Base-by-base conservation (phyloP, 2,888 invertebrate species). In the Meghimatium bilineatum region DNA sequence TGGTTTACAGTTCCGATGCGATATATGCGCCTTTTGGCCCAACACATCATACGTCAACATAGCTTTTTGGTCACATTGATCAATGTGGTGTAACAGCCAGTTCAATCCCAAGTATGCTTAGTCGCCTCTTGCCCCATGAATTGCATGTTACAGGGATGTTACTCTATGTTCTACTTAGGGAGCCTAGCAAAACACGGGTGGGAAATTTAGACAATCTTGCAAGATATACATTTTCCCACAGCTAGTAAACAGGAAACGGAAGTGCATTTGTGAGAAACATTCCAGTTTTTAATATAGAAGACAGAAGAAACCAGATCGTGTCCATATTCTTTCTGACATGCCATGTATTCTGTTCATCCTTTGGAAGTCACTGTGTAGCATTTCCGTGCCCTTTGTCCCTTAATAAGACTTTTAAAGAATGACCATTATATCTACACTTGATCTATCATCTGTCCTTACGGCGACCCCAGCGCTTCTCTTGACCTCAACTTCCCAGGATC, bases 401-500 rank as follows among this genome's bases (percentile, higher is more conserved):
- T 76, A 82, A 82, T 75, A 75, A 82, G 75, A 66, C 75, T 72
- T 75, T 49, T 66, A 17, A 29, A 67, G 60, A 72, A 60, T 60
- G 80, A 72, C 29, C 80, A 34, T 80, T 67, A 52, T 72, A 83
- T 83, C 83, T 83, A 79, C 79, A 83, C 79, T 78, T 78, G 78
- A 83, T 83, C 83, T 83, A 79, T 71, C 79, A 63, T 34, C 78
- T 74, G 71, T 78, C 83, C 78, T 71, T 60, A 72, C 63, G 63
- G 26, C 74, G 77, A 78, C 78, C 78, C 74, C 74, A 52, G 52
- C 60, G 17, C 66, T 63, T 77, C 78, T 72, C 78, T 83, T 83
- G 83, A 83, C 83, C 83, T 63, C 72, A 49, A 72, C 63, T 83
- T 83, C 83, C 83, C 83, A 83, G 77, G 83, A 83, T 79, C 83